phyloP scores from a whole-genome alignment of 2,888 invertebrate species.

The Plagodis pulveraria region DNA sequence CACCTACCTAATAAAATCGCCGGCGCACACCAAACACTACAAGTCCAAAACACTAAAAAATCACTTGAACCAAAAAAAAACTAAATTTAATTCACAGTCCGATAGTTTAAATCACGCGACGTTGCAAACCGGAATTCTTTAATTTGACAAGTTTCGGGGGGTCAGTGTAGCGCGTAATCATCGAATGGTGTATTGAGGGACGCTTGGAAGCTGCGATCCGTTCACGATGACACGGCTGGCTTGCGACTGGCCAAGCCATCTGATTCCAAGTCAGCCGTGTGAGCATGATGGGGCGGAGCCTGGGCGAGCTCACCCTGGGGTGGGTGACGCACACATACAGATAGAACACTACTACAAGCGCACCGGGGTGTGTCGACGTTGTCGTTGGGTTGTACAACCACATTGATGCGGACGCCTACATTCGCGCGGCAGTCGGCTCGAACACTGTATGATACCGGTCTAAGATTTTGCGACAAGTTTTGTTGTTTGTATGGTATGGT shows the following conservation, averaged over 20 bases:
- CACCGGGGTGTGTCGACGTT: conserved; percentile 12
- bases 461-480: conserved; percentile 35
- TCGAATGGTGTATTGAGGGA: conserved; percentile 76
- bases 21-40: conserved; percentile 41
- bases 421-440: conserved; percentile 30
- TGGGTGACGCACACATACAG: conserved; percentile 71
- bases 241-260: conserved; percentile 83
- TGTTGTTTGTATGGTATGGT: conserved; percentile 21
- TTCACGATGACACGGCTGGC: conserved; percentile 83
- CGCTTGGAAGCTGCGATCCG: conserved; percentile 76
- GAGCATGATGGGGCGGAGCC: conserved; percentile 80
- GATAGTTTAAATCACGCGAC: conserved; percentile 55
- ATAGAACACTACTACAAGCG: conserved; percentile 43
- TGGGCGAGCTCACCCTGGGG: conserved; percentile 67
- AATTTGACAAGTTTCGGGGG: conserved; percentile 79
- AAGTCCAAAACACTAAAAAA: conserved; percentile 50
- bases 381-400: conserved; percentile 6
- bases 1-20: conserved; percentile 45
- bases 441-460: conserved; percentile 38
- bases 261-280: conserved; percentile 85
- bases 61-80: conserved; percentile 62
- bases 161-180: conserved; percentile 81
- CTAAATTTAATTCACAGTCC: conserved; percentile 58
- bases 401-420: conserved; percentile 32
- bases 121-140: conserved; percentile 68